phyloP scores from a whole-genome alignment of 2,113 vertebrate genomes.

The Trochalopteron elliotii region DNA sequence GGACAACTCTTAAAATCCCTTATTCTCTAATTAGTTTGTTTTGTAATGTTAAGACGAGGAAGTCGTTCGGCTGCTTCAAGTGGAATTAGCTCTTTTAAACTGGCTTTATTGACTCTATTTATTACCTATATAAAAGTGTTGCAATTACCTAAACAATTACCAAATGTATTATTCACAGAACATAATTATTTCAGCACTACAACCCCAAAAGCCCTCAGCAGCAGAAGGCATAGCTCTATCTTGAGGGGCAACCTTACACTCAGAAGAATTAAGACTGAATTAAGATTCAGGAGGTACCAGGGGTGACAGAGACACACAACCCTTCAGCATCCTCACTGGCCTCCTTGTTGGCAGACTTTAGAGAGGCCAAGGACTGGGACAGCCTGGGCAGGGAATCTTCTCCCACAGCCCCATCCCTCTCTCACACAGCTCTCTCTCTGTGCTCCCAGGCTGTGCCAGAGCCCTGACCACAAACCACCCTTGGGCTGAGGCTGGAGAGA shows the following conservation, averaged over 20 bases:
- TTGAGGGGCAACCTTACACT: background rate
- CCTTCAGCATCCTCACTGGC: background rate
- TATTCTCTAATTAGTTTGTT: background rate
- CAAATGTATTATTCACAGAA: background rate
- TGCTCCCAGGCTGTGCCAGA: background rate
- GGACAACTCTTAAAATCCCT: background rate
- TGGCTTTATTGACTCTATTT: background rate
- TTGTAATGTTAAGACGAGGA: background rate
- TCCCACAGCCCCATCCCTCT: background rate
- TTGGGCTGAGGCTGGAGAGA: fast-evolving
- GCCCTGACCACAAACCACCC: background rate
- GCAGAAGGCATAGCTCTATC: background rate
- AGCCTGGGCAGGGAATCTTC: background rate
- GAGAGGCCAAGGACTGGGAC: background rate
- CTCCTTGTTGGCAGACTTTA: background rate
- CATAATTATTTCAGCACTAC: background rate
- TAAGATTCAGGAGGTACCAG: background rate
- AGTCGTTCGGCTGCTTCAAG: background rate
- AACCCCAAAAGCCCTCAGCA: background rate
- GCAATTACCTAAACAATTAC: background rate
- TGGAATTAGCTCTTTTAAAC: background rate
- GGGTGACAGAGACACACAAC: fast-evolving
- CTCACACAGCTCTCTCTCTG: background rate
- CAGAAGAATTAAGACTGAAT: background rate
- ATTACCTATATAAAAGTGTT: background rate